Percentiles rank a stretch among this genome's conserved stretches.
These are phyloP conservation scores for Protaetia brevitarsis DNA, from an alignment of 1,140 invertebrate species.

Conservation along the genomic window DNA sequence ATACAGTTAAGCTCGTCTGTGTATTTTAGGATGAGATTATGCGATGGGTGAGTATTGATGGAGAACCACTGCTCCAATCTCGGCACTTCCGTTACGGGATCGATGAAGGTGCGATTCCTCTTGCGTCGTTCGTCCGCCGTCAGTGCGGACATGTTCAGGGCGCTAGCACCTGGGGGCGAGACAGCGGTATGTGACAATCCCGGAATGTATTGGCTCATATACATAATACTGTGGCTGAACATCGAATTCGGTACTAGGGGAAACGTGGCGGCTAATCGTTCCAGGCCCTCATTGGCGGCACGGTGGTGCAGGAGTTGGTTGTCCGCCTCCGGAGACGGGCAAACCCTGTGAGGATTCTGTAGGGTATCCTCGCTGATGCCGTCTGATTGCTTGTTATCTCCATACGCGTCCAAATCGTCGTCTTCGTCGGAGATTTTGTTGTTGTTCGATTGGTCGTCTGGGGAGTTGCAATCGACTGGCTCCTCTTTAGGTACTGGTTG, in stretches of 20 bases:
- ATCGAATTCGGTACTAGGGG: constrained; percentile 79
- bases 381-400: constrained; percentile 7
- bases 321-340: constrained; percentile 45
- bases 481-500: constrained; percentile 51
- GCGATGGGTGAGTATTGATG: constrained; percentile 96
- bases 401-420: constrained; percentile 35
- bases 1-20: constrained; percentile 94
- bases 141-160: constrained; percentile 59
- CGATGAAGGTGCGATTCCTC: constrained; percentile 97
- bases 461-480: constrained; percentile 52
- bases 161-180: constrained; percentile 54
- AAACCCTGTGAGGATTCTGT: constrained; percentile 36
- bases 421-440: constrained; percentile 43
- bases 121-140: constrained; percentile 81
- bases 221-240: constrained; percentile 83
- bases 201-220: constrained; percentile 84
- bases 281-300: constrained; percentile 44
- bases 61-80: constrained; percentile 95
- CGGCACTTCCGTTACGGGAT: constrained; percentile 96
- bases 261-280: constrained; percentile 61
- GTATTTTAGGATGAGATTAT: constrained; percentile 94
- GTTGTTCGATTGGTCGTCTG: constrained; percentile 50
- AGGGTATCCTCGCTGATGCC: constrained; percentile 6
- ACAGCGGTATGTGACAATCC: constrained; percentile 54
- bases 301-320: constrained; percentile 41